phyloP scores from a whole-genome alignment of 2,113 vertebrate species.

The Ictalurus punctatus region DNA sequence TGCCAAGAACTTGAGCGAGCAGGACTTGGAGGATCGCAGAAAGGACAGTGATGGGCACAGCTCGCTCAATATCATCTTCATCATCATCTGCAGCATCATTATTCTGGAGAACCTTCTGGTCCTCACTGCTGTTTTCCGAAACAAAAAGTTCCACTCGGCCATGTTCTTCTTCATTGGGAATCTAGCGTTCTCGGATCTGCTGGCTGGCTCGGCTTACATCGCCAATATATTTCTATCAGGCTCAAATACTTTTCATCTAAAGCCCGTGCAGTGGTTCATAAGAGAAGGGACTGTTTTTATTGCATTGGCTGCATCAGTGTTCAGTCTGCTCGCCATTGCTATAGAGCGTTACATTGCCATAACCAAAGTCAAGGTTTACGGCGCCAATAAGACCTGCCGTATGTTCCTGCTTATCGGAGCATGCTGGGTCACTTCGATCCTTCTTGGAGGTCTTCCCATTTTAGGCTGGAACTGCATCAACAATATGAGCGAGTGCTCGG shows the following conservation, averaged over 20 bases:
- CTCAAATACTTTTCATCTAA: constrained; percentile 74
- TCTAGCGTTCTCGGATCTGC: constrained; percentile 87
- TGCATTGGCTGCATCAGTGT: constrained; percentile 87
- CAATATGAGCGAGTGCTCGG: constrained; percentile 79
- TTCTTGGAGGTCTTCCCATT: constrained; percentile 87
- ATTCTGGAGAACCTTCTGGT: constrained; percentile 92
- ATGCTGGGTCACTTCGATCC: constrained; percentile 88
- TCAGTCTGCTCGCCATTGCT: constrained; percentile 93
- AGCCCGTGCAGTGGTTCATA: constrained; percentile 90
- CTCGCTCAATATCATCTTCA: constrained; percentile 71
- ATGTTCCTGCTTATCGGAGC: constrained; percentile 93
- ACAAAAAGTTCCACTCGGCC: constrained; percentile 92
- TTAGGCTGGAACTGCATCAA: constrained; percentile 96
- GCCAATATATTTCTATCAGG: constrained; percentile 88
- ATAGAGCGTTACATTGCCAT: constrained; percentile 93
- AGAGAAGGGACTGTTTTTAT: constrained; percentile 92
- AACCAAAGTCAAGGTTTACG: constrained; percentile 88
- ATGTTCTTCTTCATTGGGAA: constrained; percentile 98
- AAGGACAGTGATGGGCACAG: constrained; percentile 38
- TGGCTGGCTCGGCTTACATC: constrained; percentile 88
- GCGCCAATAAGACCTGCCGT: constrained; percentile 83
- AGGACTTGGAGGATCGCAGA: constrained; percentile 21
- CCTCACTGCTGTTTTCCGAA: constrained; percentile 84
- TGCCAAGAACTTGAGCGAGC: constrained; percentile 73
- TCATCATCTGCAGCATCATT: constrained; percentile 85